Evolutionary conservation across 2,797 vertebrate genomes (phyloP).

Genomic region (Sandelia bainsii): DNA sequence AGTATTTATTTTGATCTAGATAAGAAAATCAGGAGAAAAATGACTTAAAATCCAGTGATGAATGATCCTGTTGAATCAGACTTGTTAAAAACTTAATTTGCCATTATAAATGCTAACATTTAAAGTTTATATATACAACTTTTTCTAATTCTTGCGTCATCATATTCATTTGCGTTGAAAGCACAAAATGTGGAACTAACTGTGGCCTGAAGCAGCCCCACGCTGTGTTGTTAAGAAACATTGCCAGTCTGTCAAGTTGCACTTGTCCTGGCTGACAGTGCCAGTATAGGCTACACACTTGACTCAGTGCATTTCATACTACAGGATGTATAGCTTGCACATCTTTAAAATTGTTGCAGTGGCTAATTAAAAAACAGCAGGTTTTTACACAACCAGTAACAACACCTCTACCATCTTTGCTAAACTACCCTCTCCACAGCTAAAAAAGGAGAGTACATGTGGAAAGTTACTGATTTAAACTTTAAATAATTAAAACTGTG

Average conservation of each 20-base stretch:
- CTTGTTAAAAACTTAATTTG: not conserved
- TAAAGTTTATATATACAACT: not conserved
- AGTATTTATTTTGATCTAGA: not conserved
- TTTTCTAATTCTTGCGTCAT: not conserved
- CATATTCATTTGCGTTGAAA: not conserved
- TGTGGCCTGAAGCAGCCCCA: not conserved
- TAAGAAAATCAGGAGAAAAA: not conserved
- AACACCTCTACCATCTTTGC: not conserved
- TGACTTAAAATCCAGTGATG: not conserved
- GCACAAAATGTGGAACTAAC: not conserved
- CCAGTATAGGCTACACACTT: not conserved
- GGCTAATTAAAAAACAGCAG: not conserved
- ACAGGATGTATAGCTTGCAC: too few relatives aligned
- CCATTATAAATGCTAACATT: not conserved
- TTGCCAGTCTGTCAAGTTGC: not conserved
- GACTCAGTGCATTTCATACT: not conserved
- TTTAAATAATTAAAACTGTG: not conserved
- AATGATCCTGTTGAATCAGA: not conserved
- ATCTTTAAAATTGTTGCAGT: not conserved
- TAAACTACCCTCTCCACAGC: not conserved
- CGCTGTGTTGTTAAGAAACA: not conserved
- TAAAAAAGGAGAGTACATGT: not conserved
- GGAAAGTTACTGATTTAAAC: not conserved
- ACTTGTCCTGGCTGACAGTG: slow-evolving; percentile 1
- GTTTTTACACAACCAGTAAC: not conserved